phyloP scores from a whole-genome alignment of 2,113 vertebrate genomes.

The Semicossyphus pulcher region DNA sequence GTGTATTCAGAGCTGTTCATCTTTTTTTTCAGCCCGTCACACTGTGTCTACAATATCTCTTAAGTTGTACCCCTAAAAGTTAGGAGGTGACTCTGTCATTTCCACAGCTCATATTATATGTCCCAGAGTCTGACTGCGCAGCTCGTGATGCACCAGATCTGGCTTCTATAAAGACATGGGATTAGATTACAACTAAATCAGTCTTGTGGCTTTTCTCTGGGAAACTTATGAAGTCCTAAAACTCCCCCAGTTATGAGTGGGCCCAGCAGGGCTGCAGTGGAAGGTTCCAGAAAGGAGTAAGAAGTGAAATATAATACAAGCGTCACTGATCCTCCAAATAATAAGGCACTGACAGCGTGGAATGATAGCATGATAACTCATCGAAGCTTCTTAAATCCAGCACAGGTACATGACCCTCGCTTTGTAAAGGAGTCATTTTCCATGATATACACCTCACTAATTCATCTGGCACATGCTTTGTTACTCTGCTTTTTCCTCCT shows the following conservation, averaged over 20 bases:
- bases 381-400: conserved; percentile 87
- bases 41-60: conserved; percentile 27
- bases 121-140: conserved; percentile 48
- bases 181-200: conserved; percentile 86
- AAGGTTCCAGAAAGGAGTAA: conserved; percentile 71
- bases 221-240: conserved; percentile 86
- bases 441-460: conserved; percentile 87
- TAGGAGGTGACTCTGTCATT: too few species aligned
- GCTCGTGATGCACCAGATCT: conserved; percentile 76
- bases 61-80: too few species aligned
- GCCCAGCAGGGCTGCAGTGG: conserved; percentile 78
- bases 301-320: conserved; percentile 91
- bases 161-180: conserved; percentile 85
- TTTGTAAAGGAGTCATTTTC: conserved; percentile 90
- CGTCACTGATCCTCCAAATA: conserved; percentile 91
- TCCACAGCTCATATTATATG: conserved; percentile 62
- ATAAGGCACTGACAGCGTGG: conserved; percentile 92
- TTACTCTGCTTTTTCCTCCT: conserved; percentile 49
- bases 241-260: conserved; percentile 78
- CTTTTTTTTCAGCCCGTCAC: background rate
- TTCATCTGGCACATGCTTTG: conserved; percentile 88
- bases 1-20: background rate
- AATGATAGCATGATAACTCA: conserved; percentile 96
- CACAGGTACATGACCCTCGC: conserved; percentile 91
- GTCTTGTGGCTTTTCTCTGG: conserved; percentile 83